Evolutionary conservation across 2,888 invertebrate genomes (phyloP).

Genomic region (Cecidostiba fungosa): DNA sequence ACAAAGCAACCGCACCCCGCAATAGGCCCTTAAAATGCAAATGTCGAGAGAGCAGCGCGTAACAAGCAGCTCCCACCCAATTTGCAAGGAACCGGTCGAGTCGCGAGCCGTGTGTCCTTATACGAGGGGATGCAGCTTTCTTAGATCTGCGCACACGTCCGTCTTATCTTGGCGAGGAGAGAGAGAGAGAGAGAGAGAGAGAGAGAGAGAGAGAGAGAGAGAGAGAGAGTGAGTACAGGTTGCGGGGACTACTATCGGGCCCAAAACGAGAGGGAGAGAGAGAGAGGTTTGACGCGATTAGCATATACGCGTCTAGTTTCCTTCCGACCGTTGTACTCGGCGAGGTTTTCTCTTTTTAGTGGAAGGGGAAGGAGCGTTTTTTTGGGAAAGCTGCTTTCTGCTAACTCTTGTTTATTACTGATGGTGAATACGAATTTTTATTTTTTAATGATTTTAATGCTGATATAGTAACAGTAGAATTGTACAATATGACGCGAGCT

Average conservation of each 20-base stretch:
- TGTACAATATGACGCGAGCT: too few species aligned
- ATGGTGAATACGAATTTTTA: too few species aligned
- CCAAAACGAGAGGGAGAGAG: slow-evolving; percentile 35
- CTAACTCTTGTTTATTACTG: neutral
- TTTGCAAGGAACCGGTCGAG: slow-evolving; percentile 60
- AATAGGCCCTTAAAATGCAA: slow-evolving; percentile 63
- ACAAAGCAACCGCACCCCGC: slow-evolving; percentile 49
- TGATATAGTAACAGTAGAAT: too few species aligned
- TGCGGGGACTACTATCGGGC: slow-evolving; percentile 5
- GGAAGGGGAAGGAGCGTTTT: neutral
- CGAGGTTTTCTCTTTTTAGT: neutral
- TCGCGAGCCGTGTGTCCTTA: slow-evolving; percentile 34
- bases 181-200: slow-evolving; percentile 2
- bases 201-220: neutral
- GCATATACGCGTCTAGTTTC: slow-evolving; percentile 58
- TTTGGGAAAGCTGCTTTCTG: neutral
- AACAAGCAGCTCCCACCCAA: slow-evolving; percentile 61
- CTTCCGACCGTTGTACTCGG: slow-evolving; percentile 1
- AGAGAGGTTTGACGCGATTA: slow-evolving; percentile 52
- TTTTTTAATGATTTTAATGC: too few species aligned
- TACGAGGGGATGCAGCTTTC: slow-evolving; percentile 11
- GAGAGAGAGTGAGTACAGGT: neutral
- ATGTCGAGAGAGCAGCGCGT: slow-evolving; percentile 45
- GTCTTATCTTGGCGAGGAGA: neutral
- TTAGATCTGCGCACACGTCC: neutral